phyloP scores from a whole-genome alignment of 2,888 invertebrate species.

The Orthonevra nobilis region DNA sequence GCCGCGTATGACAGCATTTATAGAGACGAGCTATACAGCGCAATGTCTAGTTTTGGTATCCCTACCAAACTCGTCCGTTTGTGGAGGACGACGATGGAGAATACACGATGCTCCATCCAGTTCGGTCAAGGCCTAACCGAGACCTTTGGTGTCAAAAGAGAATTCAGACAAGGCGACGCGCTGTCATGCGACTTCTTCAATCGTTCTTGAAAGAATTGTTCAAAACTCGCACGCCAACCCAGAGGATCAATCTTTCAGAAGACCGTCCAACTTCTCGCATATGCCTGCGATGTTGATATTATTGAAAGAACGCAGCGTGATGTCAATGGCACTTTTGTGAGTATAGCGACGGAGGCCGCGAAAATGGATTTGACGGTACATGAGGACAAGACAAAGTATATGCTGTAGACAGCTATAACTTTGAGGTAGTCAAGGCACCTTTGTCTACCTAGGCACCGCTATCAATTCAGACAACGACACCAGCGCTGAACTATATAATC shows the following conservation, averaged over 20 bases:
- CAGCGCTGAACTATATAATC: too few species aligned
- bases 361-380: not conserved
- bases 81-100: not conserved
- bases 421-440: not conserved
- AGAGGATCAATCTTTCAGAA: not conserved
- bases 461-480: not conserved
- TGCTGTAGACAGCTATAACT: not conserved
- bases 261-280: not conserved
- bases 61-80: not conserved
- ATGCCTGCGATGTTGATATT: not conserved
- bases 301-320: not conserved
- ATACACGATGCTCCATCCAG: not conserved
- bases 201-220: too few species aligned
- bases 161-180: not conserved
- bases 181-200: too few species aligned
- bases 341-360: not conserved
- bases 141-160: not conserved
- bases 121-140: not conserved
- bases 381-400: not conserved
- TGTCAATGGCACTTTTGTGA: not conserved
- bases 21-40: not conserved
- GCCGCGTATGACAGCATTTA: not conserved
- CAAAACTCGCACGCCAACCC: too few species aligned
- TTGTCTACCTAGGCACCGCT: not conserved
- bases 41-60: not conserved